Evolutionary conservation across 2,888 invertebrate genomes (phyloP), one percentile per base, ranked within the genome.

Genomic region (Drosophila seclusa): DNA sequence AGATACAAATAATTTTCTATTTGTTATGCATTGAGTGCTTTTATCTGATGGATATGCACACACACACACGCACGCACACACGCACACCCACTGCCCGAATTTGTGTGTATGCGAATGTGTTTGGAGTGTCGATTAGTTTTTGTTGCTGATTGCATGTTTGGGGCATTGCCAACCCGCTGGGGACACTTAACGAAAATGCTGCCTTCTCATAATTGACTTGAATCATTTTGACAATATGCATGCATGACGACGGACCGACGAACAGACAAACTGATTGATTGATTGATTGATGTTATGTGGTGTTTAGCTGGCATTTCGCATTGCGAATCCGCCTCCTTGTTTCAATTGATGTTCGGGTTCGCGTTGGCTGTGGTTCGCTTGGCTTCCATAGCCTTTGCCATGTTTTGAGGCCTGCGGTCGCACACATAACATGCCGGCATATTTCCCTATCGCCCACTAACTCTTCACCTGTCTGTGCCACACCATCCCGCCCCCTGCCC

Each of bases 121-220:
- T 53, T 52, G 50, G 16, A 18, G 48, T 32, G 40, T 49, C 21
- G 74, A 60, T 64, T 68, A 64, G 72, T 68, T 78, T 84, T 66
- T 40, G 73, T 61, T 66, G 80, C 27, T 82, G 75, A 77, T 89
- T 79, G 72, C 71, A 54, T 54, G 58, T 74, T 60, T 63, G 21
- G 59, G 32, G 31, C 36, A 31, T n/a, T 24, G 58, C 38, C 10
- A 49, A 40, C 16, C 50, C 69, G 40, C 27, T 59, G 58, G 50
- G 63, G 52, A 38, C 86, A 86, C 81, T 88, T 86, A 86, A 79
- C 87, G 67, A 72, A 88, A 89, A 76, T 78, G 73, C 75, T 73
- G 76, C 78, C 71, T 64, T 61, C 76, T 69, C 66, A 67, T 76
- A 83, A 85, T 88, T 78, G 78, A 72, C 83, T 83, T 75, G 72